Conservation (phyloP, 2,888 invertebrate genomes). For the Andrena camellia region DNA sequence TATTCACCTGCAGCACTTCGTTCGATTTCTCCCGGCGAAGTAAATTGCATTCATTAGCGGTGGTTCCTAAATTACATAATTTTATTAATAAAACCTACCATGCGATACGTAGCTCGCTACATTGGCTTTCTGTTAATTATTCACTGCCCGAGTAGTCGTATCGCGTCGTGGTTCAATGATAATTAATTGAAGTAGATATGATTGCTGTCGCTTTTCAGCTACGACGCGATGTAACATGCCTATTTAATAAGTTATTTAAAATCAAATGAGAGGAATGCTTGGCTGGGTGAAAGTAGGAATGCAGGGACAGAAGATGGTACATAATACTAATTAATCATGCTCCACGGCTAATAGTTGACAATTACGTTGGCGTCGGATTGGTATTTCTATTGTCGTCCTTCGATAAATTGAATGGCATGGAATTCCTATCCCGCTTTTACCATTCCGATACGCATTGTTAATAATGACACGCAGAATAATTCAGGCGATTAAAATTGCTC, state of each 20-base stretch:
- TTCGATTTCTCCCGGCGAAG: constrained; percentile 12
- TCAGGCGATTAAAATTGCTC: too few species aligned
- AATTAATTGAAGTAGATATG: constrained; percentile 6
- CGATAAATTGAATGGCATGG: not conserved
- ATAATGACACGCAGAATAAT: too few species aligned
- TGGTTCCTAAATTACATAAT: constrained; percentile 27
- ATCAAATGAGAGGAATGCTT: not conserved
- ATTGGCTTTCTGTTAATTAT: constrained; percentile 22
- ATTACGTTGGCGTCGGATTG: constrained; percentile 27
- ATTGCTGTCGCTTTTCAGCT: not conserved
- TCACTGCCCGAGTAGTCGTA: constrained; percentile 18
- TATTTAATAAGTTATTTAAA: not conserved
- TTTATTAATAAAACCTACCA: constrained; percentile 45
- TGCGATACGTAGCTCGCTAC: not conserved
- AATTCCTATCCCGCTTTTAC: too few species aligned
- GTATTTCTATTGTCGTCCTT: constrained; percentile 40
- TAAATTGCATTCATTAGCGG: constrained; percentile 43
- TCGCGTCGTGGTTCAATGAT: not conserved
- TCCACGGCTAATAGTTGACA: constrained; percentile 33
- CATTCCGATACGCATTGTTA: too few species aligned
- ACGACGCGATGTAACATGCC: not conserved
- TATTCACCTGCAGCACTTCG: constrained; percentile 16
- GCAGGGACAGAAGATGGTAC: not conserved
- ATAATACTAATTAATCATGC: constrained; percentile 1
- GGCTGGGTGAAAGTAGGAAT: not conserved